phyloP scores from a whole-genome alignment of 2,113 vertebrate genomes.

The Leucosticte australis region DNA sequence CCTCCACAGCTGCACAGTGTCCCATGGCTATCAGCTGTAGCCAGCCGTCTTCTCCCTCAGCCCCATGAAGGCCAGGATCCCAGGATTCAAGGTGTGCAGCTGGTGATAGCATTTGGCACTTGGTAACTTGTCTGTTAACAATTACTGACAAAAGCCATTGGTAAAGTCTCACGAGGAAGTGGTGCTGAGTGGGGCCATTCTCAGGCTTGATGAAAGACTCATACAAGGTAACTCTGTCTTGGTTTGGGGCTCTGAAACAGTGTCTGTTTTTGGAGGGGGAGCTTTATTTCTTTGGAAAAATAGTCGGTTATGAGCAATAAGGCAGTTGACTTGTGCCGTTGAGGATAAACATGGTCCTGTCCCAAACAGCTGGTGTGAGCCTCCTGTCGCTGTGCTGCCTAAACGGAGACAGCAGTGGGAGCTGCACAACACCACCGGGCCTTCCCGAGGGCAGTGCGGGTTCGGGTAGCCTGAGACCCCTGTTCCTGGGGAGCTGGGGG shows the following conservation, averaged over 20 bases:
- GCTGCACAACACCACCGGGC: fast-evolving
- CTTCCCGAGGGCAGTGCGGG: fast-evolving
- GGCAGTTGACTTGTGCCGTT: not conserved
- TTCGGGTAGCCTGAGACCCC: not conserved
- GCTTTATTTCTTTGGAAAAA: not conserved
- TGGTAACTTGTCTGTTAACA: not conserved
- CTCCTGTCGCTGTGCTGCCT: not conserved
- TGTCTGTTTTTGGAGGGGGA: fast-evolving
- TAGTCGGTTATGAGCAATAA: not conserved
- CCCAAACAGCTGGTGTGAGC: fast-evolving
- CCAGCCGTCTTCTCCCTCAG: fast-evolving
- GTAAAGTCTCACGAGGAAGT: not conserved
- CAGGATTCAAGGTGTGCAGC: not conserved
- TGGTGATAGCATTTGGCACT: not conserved
- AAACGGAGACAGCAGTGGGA: fast-evolving
- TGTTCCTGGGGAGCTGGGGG: not conserved
- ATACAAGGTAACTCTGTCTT: not conserved
- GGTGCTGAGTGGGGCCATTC: fast-evolving
- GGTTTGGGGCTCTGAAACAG: not conserved
- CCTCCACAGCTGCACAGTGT: not conserved
- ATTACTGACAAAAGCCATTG: not conserved
- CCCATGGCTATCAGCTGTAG: not conserved
- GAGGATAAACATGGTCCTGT: not conserved
- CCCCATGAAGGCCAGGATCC: not conserved
- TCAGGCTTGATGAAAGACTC: not conserved